phyloP scores from a whole-genome alignment of 2,113 vertebrate genomes.

The Haemorhous mexicanus region DNA sequence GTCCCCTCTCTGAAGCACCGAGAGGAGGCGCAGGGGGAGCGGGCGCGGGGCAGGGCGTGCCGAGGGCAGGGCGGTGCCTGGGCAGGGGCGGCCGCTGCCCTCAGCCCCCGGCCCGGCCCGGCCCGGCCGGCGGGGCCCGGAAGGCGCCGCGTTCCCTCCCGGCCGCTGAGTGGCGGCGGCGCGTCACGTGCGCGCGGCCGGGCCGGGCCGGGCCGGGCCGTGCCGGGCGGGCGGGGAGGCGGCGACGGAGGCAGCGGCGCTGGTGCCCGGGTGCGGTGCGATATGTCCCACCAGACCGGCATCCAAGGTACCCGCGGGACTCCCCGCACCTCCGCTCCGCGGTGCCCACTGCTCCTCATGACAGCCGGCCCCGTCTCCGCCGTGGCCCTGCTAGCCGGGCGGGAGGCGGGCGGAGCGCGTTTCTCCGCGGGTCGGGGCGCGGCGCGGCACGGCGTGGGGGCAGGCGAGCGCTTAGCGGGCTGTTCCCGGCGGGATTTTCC shows the following conservation, averaged over 20 bases:
- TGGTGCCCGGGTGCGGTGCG: neutral
- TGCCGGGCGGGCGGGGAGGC: too few relatives aligned
- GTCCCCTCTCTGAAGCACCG: fast-evolving
- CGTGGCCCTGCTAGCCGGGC: neutral
- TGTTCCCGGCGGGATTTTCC: neutral
- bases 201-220: too few relatives aligned
- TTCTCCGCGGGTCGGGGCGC: neutral
- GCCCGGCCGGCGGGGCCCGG: too few relatives aligned
- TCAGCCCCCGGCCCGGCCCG: neutral
- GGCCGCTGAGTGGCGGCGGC: too few relatives aligned
- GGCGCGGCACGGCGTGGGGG: neutral
- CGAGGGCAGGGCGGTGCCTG: too few relatives aligned
- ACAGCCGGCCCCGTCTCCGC: neutral
- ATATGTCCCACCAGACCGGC: conserved; percentile 94
- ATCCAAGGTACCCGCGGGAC: conserved; percentile 85
- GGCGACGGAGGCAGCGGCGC: neutral
- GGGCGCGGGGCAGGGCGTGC: neutral
- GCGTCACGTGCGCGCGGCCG: too few relatives aligned
- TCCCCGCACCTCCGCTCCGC: neutral
- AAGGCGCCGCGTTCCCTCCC: too few relatives aligned
- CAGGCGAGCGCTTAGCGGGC: neutral
- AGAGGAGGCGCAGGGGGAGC: too few relatives aligned
- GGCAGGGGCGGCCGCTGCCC: neutral
- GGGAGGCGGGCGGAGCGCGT: neutral
- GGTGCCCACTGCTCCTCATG: neutral